Evolutionary conservation across 2,113 vertebrate genomes (phyloP), one percentile per base, ranked within the genome.

Genomic region (Urocitellus parryii): DNA sequence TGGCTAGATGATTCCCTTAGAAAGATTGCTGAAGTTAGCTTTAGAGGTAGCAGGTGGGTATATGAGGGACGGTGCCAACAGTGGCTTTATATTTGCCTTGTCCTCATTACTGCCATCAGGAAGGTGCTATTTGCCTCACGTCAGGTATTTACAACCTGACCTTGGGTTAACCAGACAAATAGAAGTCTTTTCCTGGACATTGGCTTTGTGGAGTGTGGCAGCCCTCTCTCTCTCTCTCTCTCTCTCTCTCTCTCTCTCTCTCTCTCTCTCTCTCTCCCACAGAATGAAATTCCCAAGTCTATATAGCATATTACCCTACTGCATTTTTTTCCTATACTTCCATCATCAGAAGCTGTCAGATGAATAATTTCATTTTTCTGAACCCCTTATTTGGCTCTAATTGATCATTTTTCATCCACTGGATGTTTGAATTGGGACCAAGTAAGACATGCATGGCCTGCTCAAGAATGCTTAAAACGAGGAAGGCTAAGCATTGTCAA

Each of bases 71-170:
- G 3, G 22, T 79, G n/a, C 76, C 70, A 29, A 2, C 0, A 9
- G 53, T 67, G 78, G 89, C 74, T 86, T 90, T 82, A 10, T 82
- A 68, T 73, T 91, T 91, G 82, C 83, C 95, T 90, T 91, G 82
- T 74, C 80, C 83, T 96, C 29, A 37, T 76, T 97, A 90, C 93
- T 89, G 73, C 89, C 89, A 91, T 93, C 70, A 91, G 82, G 85
- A 93, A 91, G 83, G 94, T 93, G 82, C 94, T 96, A 48, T 92
- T 96, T 83, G 73, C 94, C 67, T 96, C 5, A 11, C 91, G 58
- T 68, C 74, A 84, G 97, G 84, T 90, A n/a, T 76, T 77, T 29
- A 53, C 17, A 94, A 93, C 70, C 85, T 95, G 96, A 82, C 88
- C 74, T 90, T 45, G 89, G 68, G 37, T 77, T 84, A 91, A 91